These are phyloP conservation scores for Etheostoma perlongum DNA, from an alignment of 2,797 vertebrate genomes.

Conservation along the genomic window DNA sequence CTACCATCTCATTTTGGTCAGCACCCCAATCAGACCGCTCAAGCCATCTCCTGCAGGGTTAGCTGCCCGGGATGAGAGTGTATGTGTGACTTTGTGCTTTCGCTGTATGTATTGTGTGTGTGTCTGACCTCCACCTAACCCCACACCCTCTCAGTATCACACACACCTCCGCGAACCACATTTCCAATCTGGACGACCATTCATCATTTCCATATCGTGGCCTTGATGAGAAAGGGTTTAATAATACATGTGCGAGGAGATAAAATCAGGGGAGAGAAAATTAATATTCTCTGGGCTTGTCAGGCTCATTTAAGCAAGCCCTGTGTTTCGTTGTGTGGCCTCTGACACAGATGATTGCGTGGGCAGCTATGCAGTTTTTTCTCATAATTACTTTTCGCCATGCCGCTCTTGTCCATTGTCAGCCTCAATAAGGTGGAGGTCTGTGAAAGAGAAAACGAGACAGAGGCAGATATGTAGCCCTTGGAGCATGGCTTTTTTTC, in stretches of 20 bases:
- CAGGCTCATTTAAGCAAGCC: conserved; percentile 76
- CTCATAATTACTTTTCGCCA: conserved; percentile 81
- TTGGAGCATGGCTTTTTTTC: conserved; percentile 24
- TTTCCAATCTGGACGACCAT: conserved; percentile 44
- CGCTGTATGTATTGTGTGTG: neutral
- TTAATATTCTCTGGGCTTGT: conserved; percentile 79
- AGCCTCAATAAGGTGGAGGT: conserved; percentile 72
- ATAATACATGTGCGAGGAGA: conserved; percentile 73
- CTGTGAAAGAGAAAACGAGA: conserved; percentile 49
- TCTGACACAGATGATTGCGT: conserved; percentile 82
- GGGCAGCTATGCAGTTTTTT: conserved; percentile 79
- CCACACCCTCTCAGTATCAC: conserved; percentile 13
- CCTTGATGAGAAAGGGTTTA: conserved; percentile 70
- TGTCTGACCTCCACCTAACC: conserved; percentile 44
- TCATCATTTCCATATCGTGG: conserved; percentile 67
- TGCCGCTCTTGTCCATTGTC: conserved; percentile 79
- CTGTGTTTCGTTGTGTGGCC: conserved; percentile 72
- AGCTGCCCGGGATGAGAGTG: conserved; percentile 9
- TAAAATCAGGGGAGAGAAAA: conserved; percentile 74
- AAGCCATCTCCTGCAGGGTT: conserved; percentile 46
- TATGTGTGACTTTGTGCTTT: conserved; percentile 18
- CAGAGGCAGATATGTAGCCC: conserved; percentile 48
- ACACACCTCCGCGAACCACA: conserved; percentile 46
- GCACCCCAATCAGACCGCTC: conserved; percentile 73
- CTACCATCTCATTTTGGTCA: conserved; percentile 68